These are phyloP conservation scores for Molorchus minor DNA, from an alignment of 2,888 invertebrate genomes.

Conservation along the genomic window DNA sequence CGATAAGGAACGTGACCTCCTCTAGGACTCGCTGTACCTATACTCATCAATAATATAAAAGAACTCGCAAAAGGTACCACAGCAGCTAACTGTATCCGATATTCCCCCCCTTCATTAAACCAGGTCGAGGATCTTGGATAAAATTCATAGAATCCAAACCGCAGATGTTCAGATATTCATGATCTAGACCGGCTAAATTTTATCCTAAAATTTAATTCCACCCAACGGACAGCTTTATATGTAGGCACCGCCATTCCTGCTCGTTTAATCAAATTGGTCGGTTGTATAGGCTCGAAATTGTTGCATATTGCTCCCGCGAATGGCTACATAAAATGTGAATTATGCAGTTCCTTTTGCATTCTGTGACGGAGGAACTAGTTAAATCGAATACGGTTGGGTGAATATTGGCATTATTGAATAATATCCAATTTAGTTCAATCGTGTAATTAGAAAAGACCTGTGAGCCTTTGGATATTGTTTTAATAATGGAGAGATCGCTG, in stretches of 20 bases:
- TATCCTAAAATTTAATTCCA: conserved; percentile 26
- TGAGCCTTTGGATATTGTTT: no score
- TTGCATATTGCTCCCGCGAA: neutral
- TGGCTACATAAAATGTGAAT: conserved; percentile 11
- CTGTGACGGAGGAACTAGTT: neutral
- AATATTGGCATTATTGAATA: no score
- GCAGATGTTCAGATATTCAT: conserved; percentile 22
- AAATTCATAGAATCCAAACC: conserved; percentile 21
- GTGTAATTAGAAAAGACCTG: no score
- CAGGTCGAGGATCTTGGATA: conserved; percentile 2
- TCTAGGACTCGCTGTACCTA: no score
- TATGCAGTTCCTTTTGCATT: conserved; percentile 20
- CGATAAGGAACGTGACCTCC: no score
- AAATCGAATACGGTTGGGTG: neutral
- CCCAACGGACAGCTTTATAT: conserved; percentile 25
- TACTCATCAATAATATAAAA: no score
- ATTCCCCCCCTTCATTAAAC: no score
- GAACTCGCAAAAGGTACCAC: no score
- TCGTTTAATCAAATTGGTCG: conserved; percentile 20
- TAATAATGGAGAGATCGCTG: no score
- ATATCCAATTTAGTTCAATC: no score
- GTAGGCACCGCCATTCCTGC: conserved; percentile 6
- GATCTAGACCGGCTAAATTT: conserved; percentile 19
- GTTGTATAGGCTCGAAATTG: conserved; percentile 22
- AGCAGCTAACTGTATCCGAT: no score